Conservation (phyloP, 2,113 vertebrate species). For the Phaethornis superciliosus region DNA sequence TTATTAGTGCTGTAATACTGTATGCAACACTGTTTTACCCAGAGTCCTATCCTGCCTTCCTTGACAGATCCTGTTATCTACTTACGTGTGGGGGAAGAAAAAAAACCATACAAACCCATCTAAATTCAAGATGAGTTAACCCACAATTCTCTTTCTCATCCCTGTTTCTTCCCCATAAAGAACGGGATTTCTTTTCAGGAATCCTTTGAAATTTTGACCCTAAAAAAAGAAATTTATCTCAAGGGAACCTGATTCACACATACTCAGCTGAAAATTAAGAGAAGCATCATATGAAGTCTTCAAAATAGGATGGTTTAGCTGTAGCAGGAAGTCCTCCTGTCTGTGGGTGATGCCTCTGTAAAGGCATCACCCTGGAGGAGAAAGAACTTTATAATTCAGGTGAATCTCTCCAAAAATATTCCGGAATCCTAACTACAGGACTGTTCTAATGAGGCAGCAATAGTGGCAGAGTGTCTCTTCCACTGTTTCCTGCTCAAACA, state of each 20-base stretch:
- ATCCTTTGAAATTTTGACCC: not conserved
- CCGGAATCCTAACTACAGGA: not conserved
- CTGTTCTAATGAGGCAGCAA: not conserved
- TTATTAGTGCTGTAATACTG: not conserved
- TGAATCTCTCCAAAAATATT: not conserved
- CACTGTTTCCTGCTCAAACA: not conserved
- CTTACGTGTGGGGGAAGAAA: fast-evolving
- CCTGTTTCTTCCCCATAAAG: not conserved
- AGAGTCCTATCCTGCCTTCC: not conserved
- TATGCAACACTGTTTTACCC: not conserved
- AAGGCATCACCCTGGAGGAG: not conserved
- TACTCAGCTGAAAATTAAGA: not conserved
- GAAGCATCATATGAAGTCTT: not conserved
- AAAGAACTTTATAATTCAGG: not conserved
- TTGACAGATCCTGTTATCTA: not conserved
- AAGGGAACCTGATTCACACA: not conserved
- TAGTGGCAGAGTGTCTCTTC: not conserved
- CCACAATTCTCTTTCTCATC: not conserved
- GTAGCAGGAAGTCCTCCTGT: not conserved
- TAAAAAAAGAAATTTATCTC: not conserved
- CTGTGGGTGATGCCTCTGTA: not conserved
- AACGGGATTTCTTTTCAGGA: not conserved
- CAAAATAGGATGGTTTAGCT: not conserved
- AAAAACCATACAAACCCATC: not conserved
- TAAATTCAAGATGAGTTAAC: not conserved